Conservation (phyloP, 2,888 invertebrate genomes). For the Hemistola chrysoprasaria region DNA sequence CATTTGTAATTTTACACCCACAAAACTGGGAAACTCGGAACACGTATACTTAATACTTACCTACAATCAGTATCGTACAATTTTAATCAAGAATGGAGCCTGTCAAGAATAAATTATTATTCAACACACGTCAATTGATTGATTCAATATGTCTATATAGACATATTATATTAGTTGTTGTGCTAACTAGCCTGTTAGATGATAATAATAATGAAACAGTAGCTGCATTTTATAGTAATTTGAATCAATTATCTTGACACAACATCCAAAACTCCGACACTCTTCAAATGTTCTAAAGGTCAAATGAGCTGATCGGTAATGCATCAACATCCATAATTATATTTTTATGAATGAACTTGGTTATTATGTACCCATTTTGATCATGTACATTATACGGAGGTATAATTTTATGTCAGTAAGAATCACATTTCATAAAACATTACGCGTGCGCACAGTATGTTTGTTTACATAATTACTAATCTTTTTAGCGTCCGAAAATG, state of each 20-base stretch:
- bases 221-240: conserved; percentile 15
- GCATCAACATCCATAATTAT: background rate
- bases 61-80: conserved; percentile 3
- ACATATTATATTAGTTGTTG: no score
- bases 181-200: background rate
- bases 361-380: no score
- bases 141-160: no score
- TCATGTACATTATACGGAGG: no score
- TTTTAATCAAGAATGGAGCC: conserved; percentile 7
- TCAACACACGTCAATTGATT: no score
- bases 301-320: background rate
- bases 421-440: conserved; percentile 40
- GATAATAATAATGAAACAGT: conserved; percentile 5
- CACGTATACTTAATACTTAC: no score
- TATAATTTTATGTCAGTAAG: conserved; percentile 34
- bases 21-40: conserved; percentile 4
- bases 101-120: background rate
- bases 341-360: conserved; percentile 5
- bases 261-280: background rate
- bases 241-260: conserved; percentile 17
- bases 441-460: conserved; percentile 43
- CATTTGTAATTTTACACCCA: background rate
- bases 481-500: conserved; percentile 59
- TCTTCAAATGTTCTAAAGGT: conserved; percentile 1
- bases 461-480: conserved; percentile 75